Evolutionary conservation across 1,140 invertebrate genomes (phyloP), one percentile per base, ranked within the genome.

Genomic region (Aphidius gifuensis): DNA sequence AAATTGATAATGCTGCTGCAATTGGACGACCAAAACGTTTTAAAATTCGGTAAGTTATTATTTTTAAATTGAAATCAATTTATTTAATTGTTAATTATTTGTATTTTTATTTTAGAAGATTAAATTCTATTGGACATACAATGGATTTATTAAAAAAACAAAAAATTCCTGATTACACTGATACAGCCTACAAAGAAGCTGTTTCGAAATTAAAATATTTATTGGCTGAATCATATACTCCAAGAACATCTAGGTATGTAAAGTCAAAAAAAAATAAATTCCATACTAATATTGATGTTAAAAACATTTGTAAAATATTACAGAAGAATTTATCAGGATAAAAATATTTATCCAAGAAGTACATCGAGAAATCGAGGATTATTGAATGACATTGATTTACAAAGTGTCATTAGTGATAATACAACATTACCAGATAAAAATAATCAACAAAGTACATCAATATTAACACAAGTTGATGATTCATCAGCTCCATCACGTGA

Each of bases 101-200:
- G 6, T 9, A 51, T 53, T 49, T 42, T 66, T 48, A 64, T 66
- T 63, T 48, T 46, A 78, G 77, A 57, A 79, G 74, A 69, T 58
- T 70, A 44, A 75, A 70, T 64, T 71, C 63, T 6, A 1, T 16
- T 16, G 42, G 68, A 45, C 65, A 70, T n/a, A 78, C 72, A 60
- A 68, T 77, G 56, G 76, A 80, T 38, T 40, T 64, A 16, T 66
- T 44, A 51, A 63, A 74, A 66, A 71, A 71, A 42, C 23, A 32
- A 32, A 74, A 73, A 62, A 85, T 85, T 32, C 86, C 88, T 46
- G 89, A 92, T 79, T 92, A 92, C 69, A 91, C 90, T 0, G 91
- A 92, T 69, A 81, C 88, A 58, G 90, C 89, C 4, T 92, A 93
- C 69, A 86, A 88, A 66, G 90, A 92, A 77, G 91, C 91, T 4